Conservation (phyloP, 1,140 invertebrate genomes). For the Olivierus martensii region DNA sequence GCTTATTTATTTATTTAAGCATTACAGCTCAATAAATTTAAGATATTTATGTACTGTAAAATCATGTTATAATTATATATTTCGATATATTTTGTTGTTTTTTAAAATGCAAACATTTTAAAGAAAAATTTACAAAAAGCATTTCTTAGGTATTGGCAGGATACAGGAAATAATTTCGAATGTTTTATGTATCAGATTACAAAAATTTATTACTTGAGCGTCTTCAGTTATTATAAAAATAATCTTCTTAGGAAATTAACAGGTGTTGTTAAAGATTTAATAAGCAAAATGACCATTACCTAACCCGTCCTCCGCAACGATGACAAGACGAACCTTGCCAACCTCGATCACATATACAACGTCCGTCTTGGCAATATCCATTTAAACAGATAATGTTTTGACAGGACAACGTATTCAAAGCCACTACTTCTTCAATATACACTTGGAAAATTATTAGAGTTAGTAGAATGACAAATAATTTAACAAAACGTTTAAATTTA, state of each 20-base stretch:
- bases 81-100: too few species aligned
- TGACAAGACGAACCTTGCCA: conserved; percentile 80
- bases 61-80: too few species aligned
- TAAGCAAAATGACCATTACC: conserved; percentile 41
- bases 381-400: conserved; percentile 40
- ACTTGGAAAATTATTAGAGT: conserved; percentile 3
- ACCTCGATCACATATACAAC: conserved; percentile 71
- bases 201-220: too few species aligned
- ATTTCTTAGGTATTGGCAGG: too few species aligned
- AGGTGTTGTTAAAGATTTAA: background rate
- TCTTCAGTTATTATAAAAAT: background rate
- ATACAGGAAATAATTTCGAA: background rate
- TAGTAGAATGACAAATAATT: conserved; percentile 6
- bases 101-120: too few species aligned
- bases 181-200: background rate
- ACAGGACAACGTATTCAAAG: conserved; percentile 11
- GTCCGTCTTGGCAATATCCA: conserved; percentile 65
- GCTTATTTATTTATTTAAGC: too few species aligned
- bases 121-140: too few species aligned
- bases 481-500: conserved; percentile 1
- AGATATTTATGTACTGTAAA: too few species aligned
- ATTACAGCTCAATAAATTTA: too few species aligned
- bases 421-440: conserved; percentile 2
- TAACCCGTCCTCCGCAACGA: conserved; percentile 79
- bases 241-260: background rate